phyloP scores from a whole-genome alignment of 2,797 vertebrate species.

The Falco peregrinus region DNA sequence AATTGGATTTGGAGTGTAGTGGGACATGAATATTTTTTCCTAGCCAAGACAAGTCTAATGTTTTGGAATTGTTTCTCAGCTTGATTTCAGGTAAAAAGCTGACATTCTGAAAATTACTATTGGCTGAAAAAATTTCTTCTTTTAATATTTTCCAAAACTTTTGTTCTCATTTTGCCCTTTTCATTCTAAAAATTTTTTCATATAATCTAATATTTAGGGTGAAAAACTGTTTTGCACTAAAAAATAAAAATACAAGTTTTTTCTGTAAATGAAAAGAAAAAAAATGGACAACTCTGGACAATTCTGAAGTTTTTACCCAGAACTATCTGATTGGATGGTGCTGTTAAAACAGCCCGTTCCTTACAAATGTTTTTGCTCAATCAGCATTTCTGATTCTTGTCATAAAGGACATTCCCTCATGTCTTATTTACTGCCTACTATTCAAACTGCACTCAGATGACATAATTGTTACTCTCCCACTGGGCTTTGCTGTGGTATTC shows the following conservation, averaged over 20 bases:
- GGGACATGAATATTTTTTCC: not conserved
- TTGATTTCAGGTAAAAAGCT: not conserved
- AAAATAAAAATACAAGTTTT: not conserved
- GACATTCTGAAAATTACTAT: not conserved
- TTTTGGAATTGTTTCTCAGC: not conserved
- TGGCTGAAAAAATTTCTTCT: not conserved
- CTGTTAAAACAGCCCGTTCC: not conserved
- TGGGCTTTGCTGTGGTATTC: fast-evolving
- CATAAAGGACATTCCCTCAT: not conserved
- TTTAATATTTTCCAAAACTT: not conserved
- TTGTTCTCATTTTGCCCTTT: not conserved
- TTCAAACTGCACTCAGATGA: not conserved
- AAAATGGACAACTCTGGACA: not conserved
- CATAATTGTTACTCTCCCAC: fast-evolving
- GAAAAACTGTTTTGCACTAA: not conserved
- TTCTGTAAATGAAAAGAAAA: not conserved
- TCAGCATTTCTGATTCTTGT: not conserved
- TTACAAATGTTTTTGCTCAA: not conserved
- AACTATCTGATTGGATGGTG: not conserved
- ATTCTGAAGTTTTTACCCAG: not conserved
- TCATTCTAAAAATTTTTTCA: not conserved
- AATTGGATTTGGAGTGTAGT: not conserved
- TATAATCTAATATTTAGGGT: not conserved
- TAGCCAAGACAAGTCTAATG: not conserved
- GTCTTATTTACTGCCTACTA: not conserved